A percentile compares a stretch with the other conserved stretches of the same genome.
Evolutionary conservation across 1,140 invertebrate genomes (phyloP).

Genomic region (Hydropsyche tenuis): DNA sequence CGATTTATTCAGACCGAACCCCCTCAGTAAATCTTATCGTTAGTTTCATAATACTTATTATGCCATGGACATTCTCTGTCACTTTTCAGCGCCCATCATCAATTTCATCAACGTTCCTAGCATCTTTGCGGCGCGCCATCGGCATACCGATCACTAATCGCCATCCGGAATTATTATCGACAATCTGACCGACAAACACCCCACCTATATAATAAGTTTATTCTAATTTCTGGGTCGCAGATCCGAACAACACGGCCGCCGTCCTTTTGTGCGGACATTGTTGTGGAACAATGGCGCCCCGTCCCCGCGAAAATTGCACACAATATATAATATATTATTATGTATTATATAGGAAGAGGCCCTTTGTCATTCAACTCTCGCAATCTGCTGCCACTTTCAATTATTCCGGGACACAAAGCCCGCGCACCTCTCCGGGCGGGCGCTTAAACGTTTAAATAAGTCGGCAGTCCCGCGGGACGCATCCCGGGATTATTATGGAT

Average conservation of each 20-base stretch:
- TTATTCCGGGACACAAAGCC: slow-evolving; percentile 22
- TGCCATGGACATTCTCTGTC: no score
- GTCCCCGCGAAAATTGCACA: background rate
- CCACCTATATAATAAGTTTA: background rate
- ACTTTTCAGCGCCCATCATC: no score
- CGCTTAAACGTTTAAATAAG: slow-evolving; percentile 5
- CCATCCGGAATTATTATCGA: no score
- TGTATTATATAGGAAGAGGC: background rate
- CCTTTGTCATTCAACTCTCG: slow-evolving; percentile 27
- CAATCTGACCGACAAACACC: no score
- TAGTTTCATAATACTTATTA: no score
- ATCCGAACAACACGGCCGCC: background rate
- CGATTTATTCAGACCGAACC: no score
- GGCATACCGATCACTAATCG: no score
- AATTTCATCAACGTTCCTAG: no score
- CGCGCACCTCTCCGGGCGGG: background rate
- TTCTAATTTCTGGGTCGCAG: slow-evolving; percentile 24
- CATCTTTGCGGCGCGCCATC: no score
- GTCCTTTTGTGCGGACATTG: slow-evolving; percentile 15
- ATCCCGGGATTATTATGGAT: background rate
- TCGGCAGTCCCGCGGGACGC: background rate
- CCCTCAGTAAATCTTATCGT: no score
- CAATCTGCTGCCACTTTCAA: slow-evolving; percentile 22
- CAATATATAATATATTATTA: no score
- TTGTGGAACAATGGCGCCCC: background rate